These are phyloP conservation scores for Pipistrellus nathusii DNA, from an alignment of 2,797 vertebrate species.

Conservation along the genomic window DNA sequence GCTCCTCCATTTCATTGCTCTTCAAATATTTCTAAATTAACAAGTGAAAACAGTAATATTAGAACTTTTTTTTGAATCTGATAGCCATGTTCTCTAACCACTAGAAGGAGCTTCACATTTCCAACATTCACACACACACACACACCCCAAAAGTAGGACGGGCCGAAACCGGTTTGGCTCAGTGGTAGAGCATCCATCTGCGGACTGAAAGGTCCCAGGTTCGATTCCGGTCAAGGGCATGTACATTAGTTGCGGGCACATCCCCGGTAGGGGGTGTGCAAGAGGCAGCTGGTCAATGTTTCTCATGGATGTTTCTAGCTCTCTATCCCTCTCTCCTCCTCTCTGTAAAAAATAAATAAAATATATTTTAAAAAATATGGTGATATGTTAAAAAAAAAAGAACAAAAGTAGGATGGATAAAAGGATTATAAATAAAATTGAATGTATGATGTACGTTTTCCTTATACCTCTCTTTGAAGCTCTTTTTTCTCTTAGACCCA, in stretches of 20 bases:
- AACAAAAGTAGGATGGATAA: background rate
- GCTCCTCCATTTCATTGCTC: background rate
- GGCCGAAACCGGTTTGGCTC: too few relatives aligned
- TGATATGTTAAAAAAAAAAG: too few relatives aligned
- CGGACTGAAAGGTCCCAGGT: too few relatives aligned
- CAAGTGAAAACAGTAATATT: constrained; percentile 11
- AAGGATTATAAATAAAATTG: background rate
- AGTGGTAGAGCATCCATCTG: too few relatives aligned
- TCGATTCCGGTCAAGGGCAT: too few relatives aligned
- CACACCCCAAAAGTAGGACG: background rate
- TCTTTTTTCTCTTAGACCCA: background rate
- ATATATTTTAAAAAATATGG: too few relatives aligned
- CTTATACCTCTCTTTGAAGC: background rate
- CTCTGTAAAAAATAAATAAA: too few relatives aligned
- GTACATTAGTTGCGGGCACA: too few relatives aligned
- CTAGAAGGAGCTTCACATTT: constrained; percentile 50
- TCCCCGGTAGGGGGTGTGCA: too few relatives aligned
- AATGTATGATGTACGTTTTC: background rate
- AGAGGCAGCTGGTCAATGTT: too few relatives aligned
- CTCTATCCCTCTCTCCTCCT: too few relatives aligned
- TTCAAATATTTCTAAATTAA: constrained; percentile 45
- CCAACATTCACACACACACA: background rate
- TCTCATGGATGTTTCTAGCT: too few relatives aligned
- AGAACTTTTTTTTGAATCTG: background rate
- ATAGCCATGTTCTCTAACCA: background rate